Evolutionary conservation across 2,113 vertebrate species (phyloP).

Genomic region (Plotosus lineatus): DNA sequence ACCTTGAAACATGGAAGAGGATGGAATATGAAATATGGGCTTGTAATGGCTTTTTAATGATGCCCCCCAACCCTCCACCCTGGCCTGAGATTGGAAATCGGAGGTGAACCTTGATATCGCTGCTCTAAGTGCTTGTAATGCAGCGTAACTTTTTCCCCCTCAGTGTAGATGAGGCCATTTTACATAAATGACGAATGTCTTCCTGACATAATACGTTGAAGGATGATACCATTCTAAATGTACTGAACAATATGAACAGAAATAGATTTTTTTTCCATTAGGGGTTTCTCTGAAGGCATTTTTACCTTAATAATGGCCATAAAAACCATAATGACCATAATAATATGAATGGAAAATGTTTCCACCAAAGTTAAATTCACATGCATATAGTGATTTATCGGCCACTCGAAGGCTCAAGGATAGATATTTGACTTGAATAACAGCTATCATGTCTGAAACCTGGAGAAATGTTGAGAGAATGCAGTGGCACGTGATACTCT

Average conservation of each 20-base stretch:
- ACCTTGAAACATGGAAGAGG: conserved; percentile 79
- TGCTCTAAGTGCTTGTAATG: conserved; percentile 80
- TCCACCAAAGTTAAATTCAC: conserved; percentile 21
- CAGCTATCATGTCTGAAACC: conserved; percentile 7
- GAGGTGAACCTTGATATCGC: conserved; percentile 82
- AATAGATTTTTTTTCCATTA: conserved; percentile 31
- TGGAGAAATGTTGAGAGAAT: background rate
- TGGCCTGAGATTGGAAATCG: conserved; percentile 80
- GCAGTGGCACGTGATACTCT: background rate
- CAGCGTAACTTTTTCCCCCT: conserved; percentile 76
- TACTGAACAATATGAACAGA: conserved; percentile 27
- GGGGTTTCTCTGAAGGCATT: conserved; percentile 26
- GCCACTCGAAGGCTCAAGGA: background rate
- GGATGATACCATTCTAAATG: conserved; percentile 63
- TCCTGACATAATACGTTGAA: conserved; percentile 59
- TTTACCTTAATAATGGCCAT: conserved; percentile 12
- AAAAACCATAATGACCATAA: conserved; percentile 31
- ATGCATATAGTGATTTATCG: conserved; percentile 20
- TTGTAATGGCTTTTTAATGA: conserved; percentile 84
- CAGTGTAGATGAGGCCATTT: conserved; percentile 70
- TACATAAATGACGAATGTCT: conserved; percentile 71
- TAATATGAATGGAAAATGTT: conserved; percentile 16
- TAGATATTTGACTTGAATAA: background rate
- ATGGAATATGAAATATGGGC: conserved; percentile 78
- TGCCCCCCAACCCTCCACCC: conserved; percentile 74